Evolutionary conservation across 2,797 vertebrate genomes (phyloP), one percentile per base, ranked within the genome.

Genomic region (Catostomus latipinnis): DNA sequence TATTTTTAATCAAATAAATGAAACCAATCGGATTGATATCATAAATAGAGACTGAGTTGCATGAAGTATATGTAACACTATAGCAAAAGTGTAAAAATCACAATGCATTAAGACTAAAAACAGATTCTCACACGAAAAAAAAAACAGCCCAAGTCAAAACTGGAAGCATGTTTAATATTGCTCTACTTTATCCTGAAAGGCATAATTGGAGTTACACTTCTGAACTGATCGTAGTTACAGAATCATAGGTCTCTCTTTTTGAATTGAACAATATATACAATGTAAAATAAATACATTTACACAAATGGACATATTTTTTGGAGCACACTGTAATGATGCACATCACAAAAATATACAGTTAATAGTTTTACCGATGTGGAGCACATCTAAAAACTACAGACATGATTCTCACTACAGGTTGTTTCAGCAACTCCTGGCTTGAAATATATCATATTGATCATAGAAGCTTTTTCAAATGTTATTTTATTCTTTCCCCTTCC

Each of bases 281-380:
- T 98, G 98, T 98, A 97, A 99, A 99, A 99, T 99, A 99, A 99
- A 99, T 98, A 99, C 97, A 99, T 99, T 99, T 98, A 99, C 98
- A 99, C 97, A 97, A 97, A 99, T 98, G 97, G 96, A 98, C 97
- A 98, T 98, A 93, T 96, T 96, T 93, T 90, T 96, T 96, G 96
- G 96, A 98, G 96, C 97, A 99, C 97, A 98, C 95, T 93, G 96
- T 97, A 80, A 99, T 99, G 97, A 97, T 97, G 97, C 97, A 99
- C 97, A 90, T 97, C 97, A 99, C 98, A 98, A 99, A 99, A 99
- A 99, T 99, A 99, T 99, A 99, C 98, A 98, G 95, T 95, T 97
- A 96, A 96, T 96, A 96, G 92, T 94, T 97, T 98, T 96, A 97
- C 95, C 96, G 96, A 97, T 98, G 97, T 98, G 96, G 96, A 96